Percentiles rank a stretch among this genome's conserved stretches.
Conservation (phyloP, 2,888 invertebrate genomes). For the Himalopsyche tibetana region DNA sequence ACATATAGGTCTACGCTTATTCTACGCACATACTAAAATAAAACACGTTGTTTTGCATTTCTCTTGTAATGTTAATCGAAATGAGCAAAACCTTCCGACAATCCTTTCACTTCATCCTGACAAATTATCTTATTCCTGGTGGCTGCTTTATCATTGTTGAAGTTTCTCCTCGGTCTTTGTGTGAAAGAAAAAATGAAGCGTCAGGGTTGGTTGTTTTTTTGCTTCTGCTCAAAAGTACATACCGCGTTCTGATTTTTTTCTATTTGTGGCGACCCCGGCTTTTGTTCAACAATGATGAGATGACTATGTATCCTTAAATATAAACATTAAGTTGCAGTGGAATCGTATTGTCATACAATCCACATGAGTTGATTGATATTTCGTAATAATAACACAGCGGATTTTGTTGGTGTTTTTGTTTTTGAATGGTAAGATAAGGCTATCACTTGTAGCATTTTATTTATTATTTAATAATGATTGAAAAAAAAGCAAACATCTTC, state of each 20-base stretch:
- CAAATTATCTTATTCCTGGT: conserved; percentile 62
- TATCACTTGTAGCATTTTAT: too few relatives aligned
- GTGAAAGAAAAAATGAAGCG: conserved; percentile 50
- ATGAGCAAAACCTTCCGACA: conserved; percentile 37
- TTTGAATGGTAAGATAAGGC: too few relatives aligned
- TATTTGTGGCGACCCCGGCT: conserved; percentile 46
- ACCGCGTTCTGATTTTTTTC: conserved; percentile 54
- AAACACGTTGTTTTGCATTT: conserved; percentile 3
- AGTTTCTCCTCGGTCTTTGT: conserved; percentile 49
- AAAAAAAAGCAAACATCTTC: too few relatives aligned
- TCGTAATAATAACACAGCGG: background rate
- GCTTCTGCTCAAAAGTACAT: conserved; percentile 48
- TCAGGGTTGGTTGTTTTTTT: conserved; percentile 48
- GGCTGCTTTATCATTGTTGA: conserved; percentile 54
- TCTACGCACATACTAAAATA: background rate
- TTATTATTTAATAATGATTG: too few relatives aligned
- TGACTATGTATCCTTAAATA: conserved; percentile 63
- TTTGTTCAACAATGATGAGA: conserved; percentile 66
- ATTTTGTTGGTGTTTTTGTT: too few relatives aligned
- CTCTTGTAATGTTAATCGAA: conserved; percentile 40
- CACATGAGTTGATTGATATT: conserved; percentile 12
- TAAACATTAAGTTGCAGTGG: conserved; percentile 63
- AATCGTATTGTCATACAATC: conserved; percentile 50
- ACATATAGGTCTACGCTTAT: background rate
- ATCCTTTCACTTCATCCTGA: conserved; percentile 61